Percentiles rank a stretch among this genome's conserved stretches.
phyloP scores from a whole-genome alignment of 2,113 vertebrate genomes.

The Lamprologus speciosus region DNA sequence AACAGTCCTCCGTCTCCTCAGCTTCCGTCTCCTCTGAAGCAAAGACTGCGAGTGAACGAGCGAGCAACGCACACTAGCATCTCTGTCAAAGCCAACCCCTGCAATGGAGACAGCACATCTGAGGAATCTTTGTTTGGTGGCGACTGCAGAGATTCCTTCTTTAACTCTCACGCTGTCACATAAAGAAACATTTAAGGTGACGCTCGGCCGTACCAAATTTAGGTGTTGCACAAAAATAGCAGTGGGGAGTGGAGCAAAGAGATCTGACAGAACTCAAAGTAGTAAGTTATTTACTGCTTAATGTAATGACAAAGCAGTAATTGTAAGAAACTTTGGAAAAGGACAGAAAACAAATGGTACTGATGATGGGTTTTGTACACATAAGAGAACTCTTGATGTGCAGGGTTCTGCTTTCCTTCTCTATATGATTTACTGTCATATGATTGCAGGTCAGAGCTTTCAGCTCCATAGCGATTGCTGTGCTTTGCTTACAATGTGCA shows the following conservation, averaged over 20 bases:
- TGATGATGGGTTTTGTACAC: not conserved
- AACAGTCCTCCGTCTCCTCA: constrained; percentile 93
- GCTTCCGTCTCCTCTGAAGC: constrained; percentile 91
- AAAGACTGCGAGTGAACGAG: constrained; percentile 96
- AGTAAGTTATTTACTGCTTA: not conserved
- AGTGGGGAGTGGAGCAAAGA: not conserved
- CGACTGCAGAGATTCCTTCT: constrained; percentile 4
- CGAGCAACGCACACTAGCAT: constrained; percentile 96
- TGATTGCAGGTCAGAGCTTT: constrained; percentile 67
- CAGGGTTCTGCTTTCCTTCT: not conserved
- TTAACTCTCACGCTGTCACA: constrained; percentile 34
- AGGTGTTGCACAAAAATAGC: not conserved
- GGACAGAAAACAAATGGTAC: not conserved
- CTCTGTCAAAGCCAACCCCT: constrained; percentile 98
- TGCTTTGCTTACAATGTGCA: constrained; percentile 66
- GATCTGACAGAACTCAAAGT: not conserved
- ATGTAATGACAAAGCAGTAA: not conserved
- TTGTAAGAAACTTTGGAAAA: not conserved
- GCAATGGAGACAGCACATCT: constrained; percentile 70
- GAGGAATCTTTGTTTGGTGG: constrained; percentile 53
- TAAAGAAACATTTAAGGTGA: not conserved
- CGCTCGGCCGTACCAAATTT: not conserved
- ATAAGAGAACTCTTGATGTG: not conserved
- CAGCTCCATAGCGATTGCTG: constrained; percentile 64
- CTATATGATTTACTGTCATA: constrained; percentile 65